Conservation (phyloP, 2,888 invertebrate species). For the Leuctra nigra region DNA sequence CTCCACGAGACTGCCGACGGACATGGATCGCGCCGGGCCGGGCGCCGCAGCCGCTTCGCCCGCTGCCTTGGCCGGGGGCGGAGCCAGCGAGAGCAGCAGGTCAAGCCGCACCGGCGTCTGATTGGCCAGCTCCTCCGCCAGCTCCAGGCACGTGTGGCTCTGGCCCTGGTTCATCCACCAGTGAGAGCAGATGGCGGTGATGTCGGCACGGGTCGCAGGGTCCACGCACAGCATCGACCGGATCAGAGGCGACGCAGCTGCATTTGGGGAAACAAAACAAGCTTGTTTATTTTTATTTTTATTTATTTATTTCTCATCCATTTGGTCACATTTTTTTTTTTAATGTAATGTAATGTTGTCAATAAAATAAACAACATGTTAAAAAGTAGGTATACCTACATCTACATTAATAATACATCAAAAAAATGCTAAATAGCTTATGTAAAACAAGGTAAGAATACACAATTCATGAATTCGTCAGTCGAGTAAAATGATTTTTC, state of each 20-base stretch:
- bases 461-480: too few relatives aligned
- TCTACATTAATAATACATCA: too few relatives aligned
- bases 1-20: conserved; percentile 68
- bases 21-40: conserved; percentile 49
- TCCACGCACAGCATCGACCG: conserved; percentile 91
- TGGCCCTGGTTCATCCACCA: conserved; percentile 95
- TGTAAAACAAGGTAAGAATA: too few relatives aligned
- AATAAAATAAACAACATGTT: too few relatives aligned
- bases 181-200: conserved; percentile 90
- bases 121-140: conserved; percentile 82
- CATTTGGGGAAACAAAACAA: too few relatives aligned
- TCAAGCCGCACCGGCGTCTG: conserved; percentile 87
- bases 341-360: too few relatives aligned
- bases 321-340: too few relatives aligned
- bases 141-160: conserved; percentile 71
- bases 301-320: too few relatives aligned
- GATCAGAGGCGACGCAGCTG: conserved; percentile 90
- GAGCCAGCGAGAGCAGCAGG: conserved; percentile 75
- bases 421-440: too few relatives aligned
- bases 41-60: conserved; percentile 45
- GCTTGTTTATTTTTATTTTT: too few relatives aligned
- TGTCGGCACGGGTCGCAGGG: conserved; percentile 81
- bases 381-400: too few relatives aligned
- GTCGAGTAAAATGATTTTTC: too few relatives aligned
- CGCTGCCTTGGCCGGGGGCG: conserved; percentile 50